Evolutionary conservation across 2,888 invertebrate genomes (phyloP), one percentile per base, ranked within the genome.

Genomic region (Leptinotarsa haldemani): DNA sequence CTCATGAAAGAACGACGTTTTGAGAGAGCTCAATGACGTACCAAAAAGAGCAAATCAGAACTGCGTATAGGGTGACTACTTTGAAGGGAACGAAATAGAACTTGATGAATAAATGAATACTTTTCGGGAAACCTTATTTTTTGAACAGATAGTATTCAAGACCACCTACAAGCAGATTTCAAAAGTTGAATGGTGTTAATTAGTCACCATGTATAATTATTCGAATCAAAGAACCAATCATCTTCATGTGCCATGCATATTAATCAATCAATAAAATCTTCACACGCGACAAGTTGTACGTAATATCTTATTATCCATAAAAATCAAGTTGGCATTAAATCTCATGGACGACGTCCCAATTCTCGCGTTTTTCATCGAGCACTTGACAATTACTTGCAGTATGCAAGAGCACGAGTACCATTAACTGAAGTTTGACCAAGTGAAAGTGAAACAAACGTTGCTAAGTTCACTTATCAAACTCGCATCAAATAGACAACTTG

Each of bases 401-500:
- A 74, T 74, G 71, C 70, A 72, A 61, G 63, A 72, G 58, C 63
- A 56, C 56, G 56, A 71, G 66, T 56, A 67, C 69, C 48, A 69
- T 72, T 74, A 53, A 47, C 63, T 61, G 22, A 69, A 69, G 69
- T 71, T 71, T 61, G 61, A 30, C 58, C 47, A 69, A 75, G 75
- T 72, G 75, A 75, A 75, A 75, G 75, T 72, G 72, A 73, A 74
- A 61, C 66, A 69, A 20, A 69, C 74, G 66, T 68, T 67, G 61
- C 70, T 61, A 73, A 66, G 77, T 79, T 81, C 82, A 83, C 79
- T 83, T 82, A 80, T 81, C 78, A 79, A 71, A 77, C 77, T 74
- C 73, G 73, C 82, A 81, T 80, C 82, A 80, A 81, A 82, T 83
- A 72, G 82, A 76, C 75, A 81, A 75, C 73, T 67, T 50, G 48